Evolutionary conservation across 2,113 vertebrate species (phyloP).

Genomic region (Sebastes fasciatus): DNA sequence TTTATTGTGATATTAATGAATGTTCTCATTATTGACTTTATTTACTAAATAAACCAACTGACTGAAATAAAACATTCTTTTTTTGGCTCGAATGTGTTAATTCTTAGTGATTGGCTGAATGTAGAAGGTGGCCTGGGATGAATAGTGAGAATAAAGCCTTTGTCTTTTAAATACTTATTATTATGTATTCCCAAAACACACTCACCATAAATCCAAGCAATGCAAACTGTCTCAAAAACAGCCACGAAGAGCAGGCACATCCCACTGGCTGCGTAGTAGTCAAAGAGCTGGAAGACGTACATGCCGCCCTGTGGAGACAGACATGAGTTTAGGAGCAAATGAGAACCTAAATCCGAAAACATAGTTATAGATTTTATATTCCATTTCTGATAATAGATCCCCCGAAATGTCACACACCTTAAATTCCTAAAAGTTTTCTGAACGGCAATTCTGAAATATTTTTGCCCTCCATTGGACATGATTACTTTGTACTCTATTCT

Average conservation of each 20-base stretch:
- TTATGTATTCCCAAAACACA: conserved; percentile 34
- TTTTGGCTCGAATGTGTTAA: background rate
- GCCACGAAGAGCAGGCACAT: conserved; percentile 97
- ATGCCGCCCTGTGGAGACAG: conserved; percentile 91
- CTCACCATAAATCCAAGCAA: conserved; percentile 97
- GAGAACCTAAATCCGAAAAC: background rate
- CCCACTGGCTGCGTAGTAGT: conserved; percentile 98
- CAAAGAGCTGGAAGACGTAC: conserved; percentile 98
- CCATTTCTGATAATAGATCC: too few relatives aligned
- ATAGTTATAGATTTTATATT: too few relatives aligned
- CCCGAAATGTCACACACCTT: too few relatives aligned
- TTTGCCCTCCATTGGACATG: background rate
- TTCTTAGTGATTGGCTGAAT: background rate
- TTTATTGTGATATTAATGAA: background rate
- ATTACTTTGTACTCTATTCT: background rate
- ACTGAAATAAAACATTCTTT: background rate
- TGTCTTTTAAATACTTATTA: background rate
- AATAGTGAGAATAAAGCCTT: conserved; percentile 34
- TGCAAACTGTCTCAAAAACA: conserved; percentile 93
- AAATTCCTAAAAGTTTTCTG: too few relatives aligned
- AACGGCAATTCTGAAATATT: background rate
- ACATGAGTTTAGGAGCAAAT: conserved; percentile 7
- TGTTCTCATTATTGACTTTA: background rate
- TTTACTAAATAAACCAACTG: background rate
- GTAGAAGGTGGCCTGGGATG: background rate